Evolutionary conservation across 2,113 vertebrate genomes (phyloP), one percentile per base, ranked within the genome.

Genomic region (Pristiophorus japonicus): DNA sequence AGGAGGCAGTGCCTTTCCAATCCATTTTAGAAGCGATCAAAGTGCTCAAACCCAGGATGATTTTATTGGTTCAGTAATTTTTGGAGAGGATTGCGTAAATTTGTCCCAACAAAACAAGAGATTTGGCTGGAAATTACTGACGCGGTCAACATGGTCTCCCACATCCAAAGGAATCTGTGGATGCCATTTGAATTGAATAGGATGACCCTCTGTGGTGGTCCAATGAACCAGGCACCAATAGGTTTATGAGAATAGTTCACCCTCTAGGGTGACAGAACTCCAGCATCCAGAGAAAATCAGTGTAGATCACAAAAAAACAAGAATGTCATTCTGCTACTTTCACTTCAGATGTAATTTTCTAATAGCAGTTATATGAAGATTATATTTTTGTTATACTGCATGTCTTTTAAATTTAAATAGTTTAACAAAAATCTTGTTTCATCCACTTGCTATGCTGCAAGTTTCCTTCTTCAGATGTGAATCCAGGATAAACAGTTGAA

Each of bases 401-500:
- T 66, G 59, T 42, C 12, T 22, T 67, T 94, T 47, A 24, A 87
- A 94, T 94, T 67, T 67, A 45, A 94, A 38, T 92, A 18, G 59
- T 92, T 63, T 92, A 62, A 63, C 34, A 63, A 62, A 65, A 92
- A 94, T 45, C 87, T 66, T 47, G 62, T 67, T 67, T 67, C 92
- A 65, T 22, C 92, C 92, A 67, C 42, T 66, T 30, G 30, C 92
- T 27, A 30, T 94, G 24, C 67, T 94, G 7, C 38, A 30, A 67
- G 63, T 67, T 94, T 24, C 63, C 1, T 67, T 45, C 92, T 67
- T 94, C 65, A 94, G 92, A 94, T 94, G 65, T 94, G 38, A 94
- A 94, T 94, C 92, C 92, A 94, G 92, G 38, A 70, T 67, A 94
- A 94, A 94, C 92, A 94, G 38, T 22, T 67, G 91, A 38, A 67